phyloP scores from a whole-genome alignment of 2,113 vertebrate species.

The Campylomormyrus tamandua region DNA sequence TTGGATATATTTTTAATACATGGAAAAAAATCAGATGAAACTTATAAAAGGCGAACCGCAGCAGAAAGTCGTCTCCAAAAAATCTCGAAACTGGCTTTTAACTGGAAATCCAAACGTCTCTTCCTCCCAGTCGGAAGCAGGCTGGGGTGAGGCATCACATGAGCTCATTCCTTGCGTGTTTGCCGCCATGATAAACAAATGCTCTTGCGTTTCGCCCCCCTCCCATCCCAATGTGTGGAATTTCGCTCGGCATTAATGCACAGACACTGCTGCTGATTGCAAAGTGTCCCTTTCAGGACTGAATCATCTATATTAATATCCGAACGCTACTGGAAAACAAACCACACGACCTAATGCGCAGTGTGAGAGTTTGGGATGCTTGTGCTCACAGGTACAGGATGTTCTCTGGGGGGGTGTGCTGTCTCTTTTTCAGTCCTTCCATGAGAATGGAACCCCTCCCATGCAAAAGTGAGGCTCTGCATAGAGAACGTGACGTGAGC shows the following conservation, averaged over 20 bases:
- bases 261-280: not conserved
- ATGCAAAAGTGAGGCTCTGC: constrained; percentile 51
- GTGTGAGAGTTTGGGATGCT: constrained; percentile 25
- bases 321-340: constrained; percentile 20
- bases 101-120: constrained; percentile 30
- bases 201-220: not conserved
- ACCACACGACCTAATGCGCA: constrained; percentile 49
- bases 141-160: not conserved
- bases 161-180: not conserved
- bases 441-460: constrained; percentile 62
- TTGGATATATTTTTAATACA: constrained; percentile 28
- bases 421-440: not conserved
- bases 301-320: not conserved
- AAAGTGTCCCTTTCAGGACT: not conserved
- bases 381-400: not conserved
- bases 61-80: constrained; percentile 33
- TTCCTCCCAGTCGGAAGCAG: constrained; percentile 26
- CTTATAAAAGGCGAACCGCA: constrained; percentile 31
- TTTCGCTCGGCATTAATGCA: not conserved
- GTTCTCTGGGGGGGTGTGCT: not conserved
- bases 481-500: not conserved
- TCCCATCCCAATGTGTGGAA: not conserved
- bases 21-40: constrained; percentile 41
- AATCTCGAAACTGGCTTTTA: constrained; percentile 35
- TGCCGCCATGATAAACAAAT: constrained; percentile 7